A percentile compares a stretch with the other conserved stretches of the same genome.
Conservation (phyloP, 30 jellyfish, hydroid and myxozoan genomes). For the Pelagia noctiluca region DNA sequence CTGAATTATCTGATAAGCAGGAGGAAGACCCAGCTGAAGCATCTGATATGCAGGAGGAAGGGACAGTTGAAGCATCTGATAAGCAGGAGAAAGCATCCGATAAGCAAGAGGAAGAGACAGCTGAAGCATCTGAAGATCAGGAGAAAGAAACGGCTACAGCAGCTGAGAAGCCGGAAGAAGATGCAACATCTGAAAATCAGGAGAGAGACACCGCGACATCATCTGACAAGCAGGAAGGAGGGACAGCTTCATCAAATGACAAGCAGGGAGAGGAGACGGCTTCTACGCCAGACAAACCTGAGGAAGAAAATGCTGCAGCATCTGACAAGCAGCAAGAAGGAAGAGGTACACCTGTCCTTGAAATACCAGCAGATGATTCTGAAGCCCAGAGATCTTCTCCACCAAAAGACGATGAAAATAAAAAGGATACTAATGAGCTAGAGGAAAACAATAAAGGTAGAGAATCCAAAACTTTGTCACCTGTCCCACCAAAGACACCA, state of each 20-base stretch:
- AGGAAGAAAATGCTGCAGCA: background rate
- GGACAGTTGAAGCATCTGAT: background rate
- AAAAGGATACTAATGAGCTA: background rate
- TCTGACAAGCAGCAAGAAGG: background rate
- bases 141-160: background rate
- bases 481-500: conserved; percentile 68
- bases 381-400: too few species aligned
- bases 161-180: too few species aligned
- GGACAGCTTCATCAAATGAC: background rate
- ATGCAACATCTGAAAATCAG: background rate
- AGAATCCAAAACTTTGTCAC: conserved; percentile 30
- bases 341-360: too few species aligned
- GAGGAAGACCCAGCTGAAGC: background rate
- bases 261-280: background rate
- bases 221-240: background rate
- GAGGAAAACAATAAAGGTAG: background rate
- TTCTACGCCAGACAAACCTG: background rate
- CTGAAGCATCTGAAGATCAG: background rate
- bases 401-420: too few species aligned
- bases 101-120: background rate
- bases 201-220: background rate
- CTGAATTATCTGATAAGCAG: too few species aligned
- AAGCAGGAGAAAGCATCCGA: background rate
- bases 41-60: background rate
- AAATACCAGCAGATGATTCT: too few species aligned